Base-by-base conservation (phyloP, 2,113 vertebrate species). In the Thomomys bottae region DNA sequence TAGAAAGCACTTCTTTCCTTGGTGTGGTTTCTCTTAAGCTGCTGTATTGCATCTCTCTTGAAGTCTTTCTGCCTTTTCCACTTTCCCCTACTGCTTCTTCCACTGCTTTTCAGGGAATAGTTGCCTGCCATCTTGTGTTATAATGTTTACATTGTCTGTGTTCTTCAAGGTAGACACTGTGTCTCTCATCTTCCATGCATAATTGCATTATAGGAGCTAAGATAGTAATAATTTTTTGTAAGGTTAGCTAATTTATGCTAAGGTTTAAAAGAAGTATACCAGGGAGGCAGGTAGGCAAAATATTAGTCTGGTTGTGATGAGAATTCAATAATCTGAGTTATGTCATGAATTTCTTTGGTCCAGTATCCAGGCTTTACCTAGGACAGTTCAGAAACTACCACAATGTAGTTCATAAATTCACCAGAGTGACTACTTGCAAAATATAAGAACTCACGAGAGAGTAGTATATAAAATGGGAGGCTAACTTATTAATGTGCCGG, bases 401-500 rank as follows among this genome's bases (percentile, higher is more conserved):
- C 76, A 49, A 6, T 38, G 8, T 82, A 82, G 28, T 20, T 42
- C 83, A 94, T 87, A 40, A 86, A 90, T 68, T 86, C 67, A 90
- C 81, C 28, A 86, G 24, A 72, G 21, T 87, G 70, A 70, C 70
- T 73, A 66, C 49, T 90, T 68, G 38, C 80, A 80, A 93, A 61
- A 86, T 75, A 68, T 61, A 87, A 63, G 40, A 87, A 83, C 63
- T 70, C n/a, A 67, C 54, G 63, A 83, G 64, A 78, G 71, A 30
- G 57, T 40, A 78, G 71, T 26, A 57, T 54, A 57, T 70, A 91
- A 82, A 94, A 83, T n/a, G 34, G 72, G 34, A 40, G 54, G 17
- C 24, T 78, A 70, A 87, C 34, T 77, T 90, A 83, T 64, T 94
- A 83, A 87, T 77, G 54, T 64, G 36, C 63, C 61, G 26, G 82